A percentile compares a stretch with the other conserved stretches of the same genome.
These are phyloP conservation scores for Anaspis maculata DNA, from an alignment of 2,888 invertebrate genomes.

Conservation along the genomic window DNA sequence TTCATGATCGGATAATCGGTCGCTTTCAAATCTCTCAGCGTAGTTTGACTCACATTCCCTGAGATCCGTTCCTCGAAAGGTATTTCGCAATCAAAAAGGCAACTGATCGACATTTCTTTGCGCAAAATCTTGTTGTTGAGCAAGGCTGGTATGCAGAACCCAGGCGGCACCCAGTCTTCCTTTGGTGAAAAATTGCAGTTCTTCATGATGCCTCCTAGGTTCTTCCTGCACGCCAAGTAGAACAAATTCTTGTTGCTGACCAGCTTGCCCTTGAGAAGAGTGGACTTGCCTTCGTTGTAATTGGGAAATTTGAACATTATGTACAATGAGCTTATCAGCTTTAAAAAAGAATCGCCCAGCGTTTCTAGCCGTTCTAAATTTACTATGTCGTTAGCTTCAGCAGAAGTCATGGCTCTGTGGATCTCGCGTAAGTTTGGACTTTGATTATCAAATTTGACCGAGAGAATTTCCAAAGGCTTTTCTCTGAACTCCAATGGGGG, in stretches of 20 bases:
- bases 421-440: conserved; percentile 47
- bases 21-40: conserved; percentile 10
- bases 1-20: conserved; percentile 6
- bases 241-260: conserved; percentile 83
- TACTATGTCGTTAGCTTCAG: conserved; percentile 65
- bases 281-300: conserved; percentile 71
- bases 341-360: conserved; percentile 83
- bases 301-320: conserved; percentile 60
- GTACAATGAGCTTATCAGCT: conserved; percentile 66
- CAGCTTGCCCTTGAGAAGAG: conserved; percentile 59
- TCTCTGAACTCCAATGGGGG: conserved; percentile 17
- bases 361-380: conserved; percentile 79
- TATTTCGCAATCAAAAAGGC: conserved; percentile 45
- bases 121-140: conserved; percentile 40
- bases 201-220: conserved; percentile 55
- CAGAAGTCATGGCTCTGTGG: conserved; percentile 60
- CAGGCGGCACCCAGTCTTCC: conserved; percentile 75
- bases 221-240: conserved; percentile 53
- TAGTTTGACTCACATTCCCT: conserved; percentile 27
- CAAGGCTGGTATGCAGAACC: conserved; percentile 53
- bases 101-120: conserved; percentile 38
- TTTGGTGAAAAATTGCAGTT: conserved; percentile 56
- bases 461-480: conserved; percentile 5
- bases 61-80: conserved; percentile 38
- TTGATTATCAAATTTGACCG: conserved; percentile 6